Conservation (phyloP, 2,113 vertebrate species). For the Dolichallabes microphthalmus region DNA sequence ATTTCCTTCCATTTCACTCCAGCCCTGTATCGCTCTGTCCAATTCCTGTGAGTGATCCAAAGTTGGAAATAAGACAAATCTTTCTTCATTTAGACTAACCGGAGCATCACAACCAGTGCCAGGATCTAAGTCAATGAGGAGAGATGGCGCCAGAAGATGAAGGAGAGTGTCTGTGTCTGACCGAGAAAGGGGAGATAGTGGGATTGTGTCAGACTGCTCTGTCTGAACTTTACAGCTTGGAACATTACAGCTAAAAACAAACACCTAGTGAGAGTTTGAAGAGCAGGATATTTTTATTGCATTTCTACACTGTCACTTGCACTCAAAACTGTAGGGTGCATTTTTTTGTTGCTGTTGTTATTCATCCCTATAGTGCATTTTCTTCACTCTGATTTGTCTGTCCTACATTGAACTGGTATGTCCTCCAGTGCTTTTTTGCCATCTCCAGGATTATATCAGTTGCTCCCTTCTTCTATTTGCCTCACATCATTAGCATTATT, state of each 20-base stretch:
- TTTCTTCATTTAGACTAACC: conserved; percentile 51
- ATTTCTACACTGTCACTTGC: neutral
- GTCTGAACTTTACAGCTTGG: neutral
- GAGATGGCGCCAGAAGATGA: conserved; percentile 33
- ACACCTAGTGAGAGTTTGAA: neutral
- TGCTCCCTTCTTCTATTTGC: conserved; percentile 16
- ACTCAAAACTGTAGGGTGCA: conserved; percentile 6
- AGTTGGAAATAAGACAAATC: conserved; percentile 54
- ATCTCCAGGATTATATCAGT: conserved; percentile 29
- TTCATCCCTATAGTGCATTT: conserved; percentile 16
- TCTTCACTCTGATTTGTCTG: conserved; percentile 16
- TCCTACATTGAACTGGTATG: neutral
- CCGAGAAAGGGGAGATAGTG: conserved; percentile 40
- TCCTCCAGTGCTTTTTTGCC: neutral
- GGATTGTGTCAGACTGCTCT: neutral
- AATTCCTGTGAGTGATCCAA: conserved; percentile 35
- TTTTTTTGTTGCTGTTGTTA: neutral
- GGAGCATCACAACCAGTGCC: conserved; percentile 56
- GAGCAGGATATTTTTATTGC: neutral
- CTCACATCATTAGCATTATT: conserved; percentile 9
- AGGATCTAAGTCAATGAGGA: conserved; percentile 57
- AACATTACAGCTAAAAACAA: neutral
- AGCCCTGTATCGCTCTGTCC: conserved; percentile 13
- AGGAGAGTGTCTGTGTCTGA: conserved; percentile 49
- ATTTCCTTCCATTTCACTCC: conserved; percentile 43